Evolutionary conservation across 2,888 invertebrate genomes (phyloP).

Genomic region (Smittia sp.): DNA sequence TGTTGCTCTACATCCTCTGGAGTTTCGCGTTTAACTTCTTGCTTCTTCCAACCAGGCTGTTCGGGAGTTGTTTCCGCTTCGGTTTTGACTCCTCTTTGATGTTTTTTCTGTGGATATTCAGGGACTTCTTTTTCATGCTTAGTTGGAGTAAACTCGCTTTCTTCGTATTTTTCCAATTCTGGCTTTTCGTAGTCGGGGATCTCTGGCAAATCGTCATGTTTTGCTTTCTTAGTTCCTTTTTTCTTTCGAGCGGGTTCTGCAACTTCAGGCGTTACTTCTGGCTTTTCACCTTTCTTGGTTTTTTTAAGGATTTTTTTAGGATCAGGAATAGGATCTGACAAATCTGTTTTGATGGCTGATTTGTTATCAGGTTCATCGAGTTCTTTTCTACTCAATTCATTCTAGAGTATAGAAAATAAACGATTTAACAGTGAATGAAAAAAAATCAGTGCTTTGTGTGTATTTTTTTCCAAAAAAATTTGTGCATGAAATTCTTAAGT

Average conservation of each 20-base stretch:
- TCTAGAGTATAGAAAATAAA: constrained; percentile 26
- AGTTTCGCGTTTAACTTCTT: background rate
- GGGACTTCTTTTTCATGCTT: constrained; percentile 53
- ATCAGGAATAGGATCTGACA: background rate
- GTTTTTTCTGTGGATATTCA: constrained; percentile 56
- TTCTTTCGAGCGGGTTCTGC: constrained; percentile 41
- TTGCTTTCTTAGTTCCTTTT: constrained; percentile 48
- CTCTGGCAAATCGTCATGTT: constrained; percentile 57
- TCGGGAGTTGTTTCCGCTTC: constrained; percentile 39
- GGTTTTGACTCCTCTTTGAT: constrained; percentile 45
- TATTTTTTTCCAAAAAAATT: constrained; percentile 7
- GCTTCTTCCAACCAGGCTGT: constrained; percentile 42
- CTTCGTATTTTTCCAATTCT: constrained; percentile 67
- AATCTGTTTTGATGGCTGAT: constrained; percentile 36
- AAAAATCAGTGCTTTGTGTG: background rate
- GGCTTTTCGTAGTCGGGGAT: constrained; percentile 74
- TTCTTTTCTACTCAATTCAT: constrained; percentile 9
- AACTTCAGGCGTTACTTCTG: background rate
- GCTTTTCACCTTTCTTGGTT: constrained; percentile 22
- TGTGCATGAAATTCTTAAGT: background rate
- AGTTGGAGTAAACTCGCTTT: constrained; percentile 57
- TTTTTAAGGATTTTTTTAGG: constrained; percentile 2
- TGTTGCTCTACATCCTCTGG: constrained; percentile 46
- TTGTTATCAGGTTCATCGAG: constrained; percentile 40
- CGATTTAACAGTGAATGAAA: background rate